Evolutionary conservation across 1,140 invertebrate species (phyloP).

Genomic region (Melipona quadrifasciata): DNA sequence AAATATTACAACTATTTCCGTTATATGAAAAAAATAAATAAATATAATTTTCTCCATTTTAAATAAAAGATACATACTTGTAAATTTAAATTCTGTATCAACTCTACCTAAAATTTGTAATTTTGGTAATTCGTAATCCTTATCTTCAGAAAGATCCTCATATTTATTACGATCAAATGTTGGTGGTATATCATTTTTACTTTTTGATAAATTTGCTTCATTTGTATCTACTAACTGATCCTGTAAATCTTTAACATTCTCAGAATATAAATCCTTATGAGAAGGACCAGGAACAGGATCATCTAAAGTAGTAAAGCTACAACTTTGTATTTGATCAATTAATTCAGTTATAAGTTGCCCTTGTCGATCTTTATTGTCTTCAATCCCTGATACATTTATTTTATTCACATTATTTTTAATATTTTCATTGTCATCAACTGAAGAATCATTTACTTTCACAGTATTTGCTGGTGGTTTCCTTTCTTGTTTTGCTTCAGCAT

Average conservation of each 20-base stretch:
- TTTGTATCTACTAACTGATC: slow-evolving; percentile 3
- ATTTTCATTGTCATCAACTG: neutral
- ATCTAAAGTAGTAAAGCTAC: neutral
- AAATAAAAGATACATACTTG: slow-evolving; percentile 83
- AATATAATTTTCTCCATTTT: slow-evolving; percentile 15
- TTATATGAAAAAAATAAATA: neutral
- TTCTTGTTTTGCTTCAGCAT: slow-evolving; percentile 30
- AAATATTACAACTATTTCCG: slow-evolving; percentile 60
- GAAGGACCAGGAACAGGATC: neutral
- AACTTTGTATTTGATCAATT: slow-evolving; percentile 34
- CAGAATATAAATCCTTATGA: neutral
- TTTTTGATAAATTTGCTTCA: neutral
- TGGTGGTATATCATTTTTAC: slow-evolving; percentile 46
- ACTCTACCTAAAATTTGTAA: slow-evolving; percentile 86
- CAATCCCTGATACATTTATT: neutral
- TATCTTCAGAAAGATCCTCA: slow-evolving; percentile 69
- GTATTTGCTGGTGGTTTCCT: slow-evolving; percentile 14
- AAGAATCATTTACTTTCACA: neutral
- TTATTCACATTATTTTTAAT: slow-evolving; percentile 22
- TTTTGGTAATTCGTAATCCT: slow-evolving; percentile 70
- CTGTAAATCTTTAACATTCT: slow-evolving; percentile 2
- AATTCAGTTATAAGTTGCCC: slow-evolving; percentile 19
- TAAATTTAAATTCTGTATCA: slow-evolving; percentile 88
- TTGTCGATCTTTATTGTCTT: slow-evolving; percentile 26
- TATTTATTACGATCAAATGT: slow-evolving; percentile 66